Evolutionary conservation across 2,888 invertebrate species (phyloP), one percentile per base, ranked within the genome.

Genomic region (Dryobota labecula): DNA sequence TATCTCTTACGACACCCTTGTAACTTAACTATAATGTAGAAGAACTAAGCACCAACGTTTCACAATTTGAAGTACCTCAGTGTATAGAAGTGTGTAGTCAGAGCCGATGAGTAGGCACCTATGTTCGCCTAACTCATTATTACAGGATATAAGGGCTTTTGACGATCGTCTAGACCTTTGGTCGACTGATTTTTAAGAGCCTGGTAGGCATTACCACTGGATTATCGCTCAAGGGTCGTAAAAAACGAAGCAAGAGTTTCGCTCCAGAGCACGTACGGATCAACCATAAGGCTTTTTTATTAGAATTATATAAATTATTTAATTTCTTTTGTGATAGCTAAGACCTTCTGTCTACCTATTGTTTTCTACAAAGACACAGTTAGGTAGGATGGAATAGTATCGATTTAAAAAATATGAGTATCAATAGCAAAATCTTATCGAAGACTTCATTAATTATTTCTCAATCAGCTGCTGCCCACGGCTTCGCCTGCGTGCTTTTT

Each of bases 171-270:
- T 80, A 82, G 80, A 82, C 82, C 82, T 82, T 70, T 61, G 78
- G 78, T 78, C 82, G 73, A 82, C 80, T 80, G 82, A 70, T 80
- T 82, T 73, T 82, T 73, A 56, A 73, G 73, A 70, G 78, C 82
- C 65, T 78, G 77, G 72, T 65, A 77, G 70, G 82, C 53, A 79
- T 81, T 79, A 81, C 77, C 64, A 45, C 78, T 45, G 71, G 78
- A 77, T 79, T 79, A 79, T 77, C 71, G 77, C 64, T 77, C 82
- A 79, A 77, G 64, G 41, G 53, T 76, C 79, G 77, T 71, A 72
- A 81, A 79, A 81, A 79, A 76, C 67, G 65, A 58, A 82, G 61
- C 70, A 70, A 76, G 81, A 71, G 67, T 30, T 64, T 65, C 53
- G 61, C 45, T 57, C 36, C 49, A 68, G 77, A 79, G 67, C 77